Evolutionary conservation across 2,797 vertebrate genomes (phyloP).

Genomic region (Calcarius lapponicus): DNA sequence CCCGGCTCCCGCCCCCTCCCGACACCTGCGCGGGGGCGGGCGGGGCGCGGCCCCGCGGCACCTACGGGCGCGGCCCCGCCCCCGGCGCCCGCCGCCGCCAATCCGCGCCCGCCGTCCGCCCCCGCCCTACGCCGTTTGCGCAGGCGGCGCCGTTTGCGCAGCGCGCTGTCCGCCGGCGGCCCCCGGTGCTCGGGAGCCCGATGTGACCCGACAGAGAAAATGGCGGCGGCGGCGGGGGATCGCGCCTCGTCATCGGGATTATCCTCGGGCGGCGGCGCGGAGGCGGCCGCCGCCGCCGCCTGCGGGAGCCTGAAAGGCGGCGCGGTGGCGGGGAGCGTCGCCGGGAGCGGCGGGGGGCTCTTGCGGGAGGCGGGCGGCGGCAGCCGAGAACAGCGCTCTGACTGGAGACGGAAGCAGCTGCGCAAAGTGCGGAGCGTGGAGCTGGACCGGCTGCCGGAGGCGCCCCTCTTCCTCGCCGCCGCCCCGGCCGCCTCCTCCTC

Average conservation of each 20-base stretch:
- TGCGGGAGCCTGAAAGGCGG: slow-evolving; percentile 63
- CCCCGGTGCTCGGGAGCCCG: slow-evolving; percentile 17
- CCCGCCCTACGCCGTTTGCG: neutral
- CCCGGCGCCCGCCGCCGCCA: neutral
- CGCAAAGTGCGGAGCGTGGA: slow-evolving; percentile 87
- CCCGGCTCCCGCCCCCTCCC: neutral
- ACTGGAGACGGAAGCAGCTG: slow-evolving; percentile 85
- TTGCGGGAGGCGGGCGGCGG: slow-evolving; percentile 25
- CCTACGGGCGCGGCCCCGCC: neutral
- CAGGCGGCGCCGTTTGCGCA: slow-evolving; percentile 49
- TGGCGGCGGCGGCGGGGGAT: slow-evolving; percentile 84
- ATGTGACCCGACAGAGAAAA: slow-evolving; percentile 84
- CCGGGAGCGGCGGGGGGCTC: slow-evolving; percentile 2
- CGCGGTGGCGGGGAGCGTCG: neutral
- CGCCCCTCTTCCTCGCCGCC: slow-evolving; percentile 72
- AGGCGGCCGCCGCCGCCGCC: slow-evolving; percentile 11
- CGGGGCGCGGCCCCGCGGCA: neutral
- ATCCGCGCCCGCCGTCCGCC: neutral
- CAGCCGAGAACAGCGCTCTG: slow-evolving; percentile 74
- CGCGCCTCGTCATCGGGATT: slow-evolving; percentile 82
- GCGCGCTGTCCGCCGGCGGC: slow-evolving; percentile 9
- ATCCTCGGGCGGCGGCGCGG: slow-evolving; percentile 64
- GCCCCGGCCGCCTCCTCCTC: slow-evolving; percentile 58
- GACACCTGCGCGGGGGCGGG: neutral
- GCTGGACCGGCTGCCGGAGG: slow-evolving; percentile 76